Evolutionary conservation across 2,888 invertebrate genomes (phyloP), one percentile per base, ranked within the genome.

Genomic region (Luperina nickerlii): DNA sequence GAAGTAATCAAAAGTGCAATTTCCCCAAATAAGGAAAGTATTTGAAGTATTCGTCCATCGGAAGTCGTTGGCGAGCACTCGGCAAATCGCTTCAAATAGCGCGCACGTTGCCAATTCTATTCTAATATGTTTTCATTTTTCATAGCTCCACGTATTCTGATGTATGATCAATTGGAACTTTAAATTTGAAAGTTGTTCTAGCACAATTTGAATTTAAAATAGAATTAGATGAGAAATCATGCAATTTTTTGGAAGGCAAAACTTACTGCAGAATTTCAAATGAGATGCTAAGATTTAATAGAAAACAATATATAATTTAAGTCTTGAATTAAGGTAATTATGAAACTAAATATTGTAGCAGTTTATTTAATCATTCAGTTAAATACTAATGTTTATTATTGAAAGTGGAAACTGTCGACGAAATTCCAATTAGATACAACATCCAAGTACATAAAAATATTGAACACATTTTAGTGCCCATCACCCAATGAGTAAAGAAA

Each of bases 1-100:
- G 90, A 92, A 92, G 91, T 90, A 93, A 94, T 94, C 92, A 93
- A 94, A 93, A 91, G 89, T 90, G 90, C 92, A 91, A 92, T 94
- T 94, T 91, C 89, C 91, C 91, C 90, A 92, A 94, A 93, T 93
- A 92, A 92, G 91, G 91, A 90, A 93, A 94, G 91, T 92, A 93
- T 93, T 92, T 90, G 90, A 92, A 91, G 91, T 90, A 92, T 91
- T 93, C 92, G 91, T 90, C 91, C 92, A 93, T 94, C 94, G 94
- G 94, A 94, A 94, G 94, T 93, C 89, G 91, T 94, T 92, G 89
- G 90, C 91, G 90, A 92, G 91, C 90, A 90, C 91, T 92, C 91
- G 91, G 91, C 91, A 92, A 94, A 94, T 94, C 92, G 93, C 90
- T 91, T 88, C 92, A 89, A 94, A 93, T 92, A 88, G 91, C 89